These are phyloP conservation scores for Ashinkailepas kermadecensis DNA, from an alignment of 2,888 invertebrate genomes.

Conservation along the genomic window DNA sequence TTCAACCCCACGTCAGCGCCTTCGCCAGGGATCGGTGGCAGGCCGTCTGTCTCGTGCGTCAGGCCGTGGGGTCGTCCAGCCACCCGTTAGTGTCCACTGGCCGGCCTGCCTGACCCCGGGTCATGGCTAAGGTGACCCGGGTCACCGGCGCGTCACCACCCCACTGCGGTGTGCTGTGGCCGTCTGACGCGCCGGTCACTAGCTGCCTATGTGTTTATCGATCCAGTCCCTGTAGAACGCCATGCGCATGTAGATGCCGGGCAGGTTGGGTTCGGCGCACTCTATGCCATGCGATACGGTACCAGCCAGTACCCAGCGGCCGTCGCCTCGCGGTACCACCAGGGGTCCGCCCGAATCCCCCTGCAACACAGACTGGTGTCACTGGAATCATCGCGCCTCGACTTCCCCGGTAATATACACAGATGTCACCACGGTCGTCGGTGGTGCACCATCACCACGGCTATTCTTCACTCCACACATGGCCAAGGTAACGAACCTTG, in stretches of 20 bases:
- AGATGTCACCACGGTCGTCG: too few relatives aligned
- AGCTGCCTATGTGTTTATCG: constrained; percentile 55
- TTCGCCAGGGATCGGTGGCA: background rate
- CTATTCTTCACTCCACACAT: too few relatives aligned
- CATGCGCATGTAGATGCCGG: constrained; percentile 89
- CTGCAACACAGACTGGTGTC: constrained; percentile 45
- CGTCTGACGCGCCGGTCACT: background rate
- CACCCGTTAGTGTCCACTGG: too few relatives aligned
- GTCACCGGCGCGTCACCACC: background rate
- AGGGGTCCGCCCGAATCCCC: constrained; percentile 89
- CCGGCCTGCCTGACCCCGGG: background rate
- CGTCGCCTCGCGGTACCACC: constrained; percentile 71
- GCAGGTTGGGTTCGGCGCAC: constrained; percentile 82
- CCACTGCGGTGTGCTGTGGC: background rate
- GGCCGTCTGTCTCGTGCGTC: background rate
- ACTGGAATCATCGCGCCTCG: too few relatives aligned
- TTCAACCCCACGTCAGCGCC: background rate
- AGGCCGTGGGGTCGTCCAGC: too few relatives aligned
- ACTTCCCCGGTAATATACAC: too few relatives aligned
- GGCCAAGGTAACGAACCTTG: too few relatives aligned
- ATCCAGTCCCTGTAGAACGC: constrained; percentile 88
- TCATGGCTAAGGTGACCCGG: background rate
- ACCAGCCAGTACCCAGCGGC: constrained; percentile 78
- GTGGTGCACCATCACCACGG: too few relatives aligned
- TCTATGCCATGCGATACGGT: constrained; percentile 93